Base-by-base conservation (phyloP, 2,113 vertebrate species). In the Dipodomys merriami region DNA sequence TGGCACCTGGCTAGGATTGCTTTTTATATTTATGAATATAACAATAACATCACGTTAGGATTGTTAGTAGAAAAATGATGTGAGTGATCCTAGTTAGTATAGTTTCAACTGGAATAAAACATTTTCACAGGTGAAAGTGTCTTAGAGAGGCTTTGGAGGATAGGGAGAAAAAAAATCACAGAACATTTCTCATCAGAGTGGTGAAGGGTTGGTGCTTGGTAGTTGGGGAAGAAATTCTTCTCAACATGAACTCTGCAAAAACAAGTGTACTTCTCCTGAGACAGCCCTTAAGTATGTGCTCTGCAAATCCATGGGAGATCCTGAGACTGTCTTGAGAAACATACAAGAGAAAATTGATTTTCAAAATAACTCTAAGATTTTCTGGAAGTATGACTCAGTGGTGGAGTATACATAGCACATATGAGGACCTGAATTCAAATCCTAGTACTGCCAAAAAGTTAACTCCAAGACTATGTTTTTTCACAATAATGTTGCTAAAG, bases 1-100 rank as follows among this genome's bases (percentile, higher is more conserved):
- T 39, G 39, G 39, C 39, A 5, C 39, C 39, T 39, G 39, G 39
- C 39, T 39, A 39, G 39, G 39, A 39, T 39, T 39, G 39, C 29
- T 88, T 90, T 93, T 33, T 83, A 2, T 92, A n/a, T 91, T 82
- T 91, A n/a, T 83, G 65, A 88, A 84, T 87, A 13, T 19, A 80
- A 78, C 19, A 88, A 72, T 91, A 86, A 46, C 7, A 68, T 46
- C 33, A 25, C 83, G 8, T 91, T 93, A 68, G 79, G 46, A 77
- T 79, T 39, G 19, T 79, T n/a, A 82, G 10, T 88, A 18, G 46
- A 68, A 78, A 84, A 93, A 60, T 65, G 20, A 84, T 22, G 27
- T 29, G 87, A 67, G 65, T 73, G 85, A 81, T 77, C 30, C 4
- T 94, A 71, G 23, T 94, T 93, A 72, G 2, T 44, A 84, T 53